Percentiles rank a stretch among this genome's conserved stretches.
These are phyloP conservation scores for Hoplodrina ambigua DNA, from an alignment of 2,888 invertebrate species.

Conservation along the genomic window DNA sequence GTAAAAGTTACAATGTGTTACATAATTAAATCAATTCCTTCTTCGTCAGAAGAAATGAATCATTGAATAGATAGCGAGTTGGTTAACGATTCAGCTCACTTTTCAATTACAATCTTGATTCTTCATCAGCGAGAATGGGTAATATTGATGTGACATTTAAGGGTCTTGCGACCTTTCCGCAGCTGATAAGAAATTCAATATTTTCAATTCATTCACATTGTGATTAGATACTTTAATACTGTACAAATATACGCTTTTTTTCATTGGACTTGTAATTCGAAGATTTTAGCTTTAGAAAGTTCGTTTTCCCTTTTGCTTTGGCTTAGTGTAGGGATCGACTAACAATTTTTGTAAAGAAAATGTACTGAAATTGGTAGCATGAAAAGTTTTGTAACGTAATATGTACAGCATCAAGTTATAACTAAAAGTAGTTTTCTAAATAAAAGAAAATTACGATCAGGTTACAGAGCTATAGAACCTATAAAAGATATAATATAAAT, in stretches of 20 bases:
- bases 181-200: background rate
- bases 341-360: background rate
- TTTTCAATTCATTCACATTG: background rate
- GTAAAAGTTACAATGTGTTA: background rate
- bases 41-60: conserved; percentile 7
- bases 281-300: background rate
- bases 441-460: conserved; percentile 1
- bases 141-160: conserved; percentile 4
- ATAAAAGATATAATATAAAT: background rate
- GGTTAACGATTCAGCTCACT: conserved; percentile 1
- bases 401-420: background rate
- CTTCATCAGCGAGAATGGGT: background rate
- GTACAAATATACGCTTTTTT: too few species aligned
- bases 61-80: conserved; percentile 12
- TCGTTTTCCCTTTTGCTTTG: background rate
- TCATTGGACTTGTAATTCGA: background rate
- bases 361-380: background rate
- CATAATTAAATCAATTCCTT: conserved; percentile 5
- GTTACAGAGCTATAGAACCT: background rate
- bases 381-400: background rate
- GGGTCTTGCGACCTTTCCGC: background rate
- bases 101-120: background rate
- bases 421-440: background rate
- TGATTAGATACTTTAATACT: background rate
- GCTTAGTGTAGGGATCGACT: background rate